Percentiles rank a stretch among this genome's conserved stretches.
Conservation (phyloP, 2,888 invertebrate species). For the Argynnis bischoffii region DNA sequence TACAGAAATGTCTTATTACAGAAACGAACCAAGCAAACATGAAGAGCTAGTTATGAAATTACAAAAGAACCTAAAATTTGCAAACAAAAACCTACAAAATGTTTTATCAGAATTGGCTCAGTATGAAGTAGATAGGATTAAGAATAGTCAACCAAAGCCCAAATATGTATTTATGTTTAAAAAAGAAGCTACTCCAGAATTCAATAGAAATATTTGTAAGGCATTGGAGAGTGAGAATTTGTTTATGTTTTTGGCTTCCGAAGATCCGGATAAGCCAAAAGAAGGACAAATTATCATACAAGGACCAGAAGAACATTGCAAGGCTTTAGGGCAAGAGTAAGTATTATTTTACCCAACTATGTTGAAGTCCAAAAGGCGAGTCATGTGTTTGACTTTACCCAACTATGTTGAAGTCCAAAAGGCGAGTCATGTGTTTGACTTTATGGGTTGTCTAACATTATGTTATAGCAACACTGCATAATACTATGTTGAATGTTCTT, state of each 20-base stretch:
- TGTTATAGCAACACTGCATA: too few relatives aligned
- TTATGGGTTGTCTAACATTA: too few relatives aligned
- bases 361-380: neutral
- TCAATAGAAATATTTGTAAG: constrained; percentile 86
- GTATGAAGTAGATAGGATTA: constrained; percentile 85
- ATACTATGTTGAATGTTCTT: too few relatives aligned
- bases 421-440: too few relatives aligned
- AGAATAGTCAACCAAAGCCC: constrained; percentile 68
- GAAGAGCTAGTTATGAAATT: constrained; percentile 88
- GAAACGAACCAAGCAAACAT: constrained; percentile 87
- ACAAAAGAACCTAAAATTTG: constrained; percentile 84
- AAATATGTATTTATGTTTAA: constrained; percentile 83
- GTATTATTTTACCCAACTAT: constrained; percentile 46
- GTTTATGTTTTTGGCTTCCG: constrained; percentile 86
- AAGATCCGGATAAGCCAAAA: constrained; percentile 84
- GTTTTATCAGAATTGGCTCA: constrained; percentile 86
- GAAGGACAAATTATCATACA: constrained; percentile 82
- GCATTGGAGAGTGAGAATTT: constrained; percentile 82
- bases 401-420: too few relatives aligned
- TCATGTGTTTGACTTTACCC: too few relatives aligned
- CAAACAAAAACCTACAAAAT: constrained; percentile 85
- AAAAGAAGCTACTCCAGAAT: constrained; percentile 90
- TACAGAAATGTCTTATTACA: constrained; percentile 64
- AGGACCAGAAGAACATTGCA: constrained; percentile 79
- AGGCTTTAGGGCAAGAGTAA: constrained; percentile 84